Percentiles rank a stretch among this genome's conserved stretches.
Conservation (phyloP, 2,113 vertebrate species). For the Sander vitreus region DNA sequence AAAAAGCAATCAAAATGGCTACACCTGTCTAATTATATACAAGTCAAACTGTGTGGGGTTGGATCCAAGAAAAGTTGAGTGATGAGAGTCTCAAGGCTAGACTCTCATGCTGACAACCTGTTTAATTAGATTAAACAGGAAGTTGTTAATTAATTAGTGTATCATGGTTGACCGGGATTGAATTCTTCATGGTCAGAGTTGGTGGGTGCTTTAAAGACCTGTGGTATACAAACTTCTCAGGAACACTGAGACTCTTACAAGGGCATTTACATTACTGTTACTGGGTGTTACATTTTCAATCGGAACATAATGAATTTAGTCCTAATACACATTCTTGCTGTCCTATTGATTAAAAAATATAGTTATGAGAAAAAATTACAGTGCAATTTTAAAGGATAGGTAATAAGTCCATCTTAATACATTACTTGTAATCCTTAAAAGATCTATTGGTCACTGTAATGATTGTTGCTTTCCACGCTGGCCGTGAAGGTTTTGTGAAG, state of each 20-base stretch:
- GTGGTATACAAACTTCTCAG: constrained; percentile 45
- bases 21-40: constrained; percentile 83
- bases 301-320: not conserved
- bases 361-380: not conserved
- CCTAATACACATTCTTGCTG: not conserved
- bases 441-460: not conserved
- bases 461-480: not conserved
- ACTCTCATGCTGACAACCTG: constrained; percentile 73
- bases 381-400: not conserved
- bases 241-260: constrained; percentile 16
- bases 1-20: constrained; percentile 77
- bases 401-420: not conserved
- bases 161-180: constrained; percentile 63
- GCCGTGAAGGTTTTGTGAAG: not conserved
- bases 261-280: not conserved
- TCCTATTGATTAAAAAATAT: not conserved
- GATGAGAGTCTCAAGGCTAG: constrained; percentile 73
- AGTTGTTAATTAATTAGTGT: constrained; percentile 76
- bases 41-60: constrained; percentile 71
- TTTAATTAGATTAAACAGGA: constrained; percentile 81
- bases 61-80: constrained; percentile 69
- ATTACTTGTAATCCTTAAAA: not conserved
- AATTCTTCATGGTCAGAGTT: constrained; percentile 45
- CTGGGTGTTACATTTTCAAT: not conserved
- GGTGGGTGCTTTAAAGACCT: constrained; percentile 34